phyloP scores from a whole-genome alignment of 2,797 vertebrate species.

The Poeciliopsis gracilis region DNA sequence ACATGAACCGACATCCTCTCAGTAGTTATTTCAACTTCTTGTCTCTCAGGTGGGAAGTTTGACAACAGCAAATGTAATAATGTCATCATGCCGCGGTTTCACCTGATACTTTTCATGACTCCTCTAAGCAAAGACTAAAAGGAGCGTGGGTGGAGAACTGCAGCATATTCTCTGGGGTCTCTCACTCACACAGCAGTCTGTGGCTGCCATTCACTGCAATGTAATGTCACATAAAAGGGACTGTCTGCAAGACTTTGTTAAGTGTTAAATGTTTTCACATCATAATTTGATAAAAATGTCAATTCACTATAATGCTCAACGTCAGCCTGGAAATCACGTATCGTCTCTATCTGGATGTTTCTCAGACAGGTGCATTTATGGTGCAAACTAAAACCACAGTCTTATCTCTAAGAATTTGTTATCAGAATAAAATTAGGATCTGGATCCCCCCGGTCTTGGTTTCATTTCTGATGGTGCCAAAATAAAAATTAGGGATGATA shows the following conservation, averaged over 20 bases:
- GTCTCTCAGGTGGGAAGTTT: constrained; percentile 25
- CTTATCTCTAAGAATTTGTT: not conserved
- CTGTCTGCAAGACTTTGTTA: constrained; percentile 18
- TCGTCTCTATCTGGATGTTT: not conserved
- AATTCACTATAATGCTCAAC: not conserved
- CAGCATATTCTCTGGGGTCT: constrained; percentile 35
- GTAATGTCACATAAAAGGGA: constrained; percentile 30
- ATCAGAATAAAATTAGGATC: not conserved
- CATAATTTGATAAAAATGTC: not conserved
- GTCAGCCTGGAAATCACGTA: not conserved
- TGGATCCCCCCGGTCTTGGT: not conserved
- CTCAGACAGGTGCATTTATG: not conserved
- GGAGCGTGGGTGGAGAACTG: constrained; percentile 41
- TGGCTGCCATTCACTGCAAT: constrained; percentile 27
- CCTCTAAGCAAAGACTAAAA: constrained; percentile 32
- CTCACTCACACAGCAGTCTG: constrained; percentile 37
- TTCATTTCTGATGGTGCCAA: not conserved
- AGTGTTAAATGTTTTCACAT: constrained; percentile 4
- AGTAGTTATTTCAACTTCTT: constrained; percentile 4
- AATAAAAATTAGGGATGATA: not conserved
- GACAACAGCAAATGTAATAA: constrained; percentile 52
- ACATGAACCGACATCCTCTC: not conserved
- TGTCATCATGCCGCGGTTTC: constrained; percentile 61
- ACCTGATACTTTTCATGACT: constrained; percentile 42
- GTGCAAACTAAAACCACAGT: not conserved